A percentile compares a stretch with the other conserved stretches of the same genome.
phyloP scores from a whole-genome alignment of 2,888 invertebrate species.

The Agrypnus murinus region DNA sequence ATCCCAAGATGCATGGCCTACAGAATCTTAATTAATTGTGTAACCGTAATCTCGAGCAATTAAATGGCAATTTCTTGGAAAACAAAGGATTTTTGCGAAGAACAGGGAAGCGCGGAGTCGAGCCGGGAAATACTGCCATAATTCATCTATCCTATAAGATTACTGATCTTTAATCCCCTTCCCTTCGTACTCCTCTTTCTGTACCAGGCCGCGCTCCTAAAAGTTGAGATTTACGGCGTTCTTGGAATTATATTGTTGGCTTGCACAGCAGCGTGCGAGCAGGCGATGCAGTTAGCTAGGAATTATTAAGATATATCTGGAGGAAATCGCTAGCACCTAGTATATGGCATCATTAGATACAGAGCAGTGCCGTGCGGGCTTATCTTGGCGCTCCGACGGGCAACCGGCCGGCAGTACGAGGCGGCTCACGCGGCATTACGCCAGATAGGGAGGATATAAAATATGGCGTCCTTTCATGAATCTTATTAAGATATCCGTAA shows the following conservation, averaged over 20 bases:
- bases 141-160: conserved; percentile 82
- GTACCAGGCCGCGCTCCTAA: conserved; percentile 73
- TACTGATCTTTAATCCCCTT: conserved; percentile 86
- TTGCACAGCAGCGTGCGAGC: conserved; percentile 68
- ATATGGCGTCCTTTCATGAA: conserved; percentile 89
- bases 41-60: conserved; percentile 70
- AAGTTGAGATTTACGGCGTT: conserved; percentile 83
- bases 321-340: conserved; percentile 70
- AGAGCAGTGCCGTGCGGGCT: conserved; percentile 62
- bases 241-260: conserved; percentile 80
- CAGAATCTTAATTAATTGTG: conserved; percentile 72
- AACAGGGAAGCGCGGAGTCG: conserved; percentile 65
- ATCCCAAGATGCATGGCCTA: conserved; percentile 70
- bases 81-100: conserved; percentile 71
- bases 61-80: conserved; percentile 71
- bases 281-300: conserved; percentile 71
- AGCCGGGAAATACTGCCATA: conserved; percentile 75
- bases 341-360: conserved; percentile 69
- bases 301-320: conserved; percentile 74
- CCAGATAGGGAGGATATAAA: conserved; percentile 80
- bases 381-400: conserved; percentile 52
- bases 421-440: conserved; percentile 69
- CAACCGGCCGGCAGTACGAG: conserved; percentile 58
- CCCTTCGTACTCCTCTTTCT: conserved; percentile 73
- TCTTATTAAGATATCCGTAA: conserved; percentile 86